These are phyloP conservation scores for Seira ritae DNA, from an alignment of 2,888 invertebrate genomes.

Conservation along the genomic window DNA sequence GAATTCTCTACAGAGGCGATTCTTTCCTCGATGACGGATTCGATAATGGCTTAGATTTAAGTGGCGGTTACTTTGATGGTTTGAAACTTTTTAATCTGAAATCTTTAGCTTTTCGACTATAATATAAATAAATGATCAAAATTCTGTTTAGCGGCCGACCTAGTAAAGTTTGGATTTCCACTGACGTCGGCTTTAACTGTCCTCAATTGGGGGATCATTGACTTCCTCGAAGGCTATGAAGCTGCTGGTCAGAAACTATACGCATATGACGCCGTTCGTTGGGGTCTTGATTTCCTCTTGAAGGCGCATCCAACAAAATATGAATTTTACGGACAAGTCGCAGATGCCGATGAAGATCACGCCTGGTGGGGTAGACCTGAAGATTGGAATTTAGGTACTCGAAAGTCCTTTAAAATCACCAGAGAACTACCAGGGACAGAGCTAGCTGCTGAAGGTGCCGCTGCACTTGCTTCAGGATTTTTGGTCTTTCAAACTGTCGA, in stretches of 20 bases:
- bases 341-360: constrained; percentile 80
- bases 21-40: constrained; percentile 78
- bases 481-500: constrained; percentile 76
- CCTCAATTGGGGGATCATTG: constrained; percentile 78
- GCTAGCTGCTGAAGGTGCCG: constrained; percentile 81
- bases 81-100: too few species aligned
- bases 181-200: constrained; percentile 79
- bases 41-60: constrained; percentile 78
- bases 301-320: constrained; percentile 74
- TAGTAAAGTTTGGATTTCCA: constrained; percentile 80
- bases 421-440: constrained; percentile 15
- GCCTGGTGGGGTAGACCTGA: constrained; percentile 78
- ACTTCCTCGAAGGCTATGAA: constrained; percentile 78
- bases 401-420: constrained; percentile 29
- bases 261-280: constrained; percentile 77
- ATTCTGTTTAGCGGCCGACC: constrained; percentile 77
- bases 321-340: constrained; percentile 80
- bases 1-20: constrained; percentile 79
- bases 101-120: constrained; percentile 47
- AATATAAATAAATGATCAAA: too few species aligned
- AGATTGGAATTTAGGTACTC: constrained; percentile 38
- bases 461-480: constrained; percentile 79
- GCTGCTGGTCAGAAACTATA: constrained; percentile 77
- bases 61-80: constrained; percentile 80
- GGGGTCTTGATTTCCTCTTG: constrained; percentile 80